Conservation (phyloP, 2,797 vertebrate species). For the Pseudocheirus occidentalis region DNA sequence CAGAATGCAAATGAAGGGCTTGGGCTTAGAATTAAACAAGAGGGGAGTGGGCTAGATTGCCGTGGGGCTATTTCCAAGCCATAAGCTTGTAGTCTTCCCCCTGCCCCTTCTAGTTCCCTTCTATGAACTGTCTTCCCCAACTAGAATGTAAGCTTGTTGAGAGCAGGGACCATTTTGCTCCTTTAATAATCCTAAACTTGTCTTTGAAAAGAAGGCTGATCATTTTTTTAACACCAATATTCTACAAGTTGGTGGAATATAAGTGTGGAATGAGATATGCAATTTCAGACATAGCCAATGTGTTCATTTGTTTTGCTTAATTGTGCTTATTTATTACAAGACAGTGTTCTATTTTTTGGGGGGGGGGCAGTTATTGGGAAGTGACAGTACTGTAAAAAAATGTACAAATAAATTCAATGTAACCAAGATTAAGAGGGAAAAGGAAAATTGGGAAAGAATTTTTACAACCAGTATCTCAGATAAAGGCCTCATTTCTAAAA, state of each 20-base stretch:
- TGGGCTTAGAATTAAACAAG: not conserved
- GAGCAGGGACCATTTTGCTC: no score
- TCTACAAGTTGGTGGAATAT: not conserved
- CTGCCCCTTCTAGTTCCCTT: no score
- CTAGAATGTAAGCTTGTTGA: no score
- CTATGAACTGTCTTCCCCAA: no score
- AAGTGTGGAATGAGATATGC: not conserved
- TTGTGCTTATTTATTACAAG: not conserved
- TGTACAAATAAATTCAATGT: no score
- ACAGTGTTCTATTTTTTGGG: not conserved
- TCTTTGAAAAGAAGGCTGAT: not conserved
- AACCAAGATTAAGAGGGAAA: no score
- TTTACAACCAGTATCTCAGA: no score
- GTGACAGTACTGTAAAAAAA: not conserved
- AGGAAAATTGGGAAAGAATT: no score
- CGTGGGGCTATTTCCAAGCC: no score
- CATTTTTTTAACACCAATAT: not conserved
- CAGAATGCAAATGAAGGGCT: not conserved
- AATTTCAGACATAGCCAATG: not conserved
- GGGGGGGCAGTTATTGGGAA: not conserved
- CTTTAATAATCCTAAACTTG: not conserved
- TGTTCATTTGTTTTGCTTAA: not conserved
- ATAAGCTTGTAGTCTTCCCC: no score
- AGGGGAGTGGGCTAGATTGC: not conserved
- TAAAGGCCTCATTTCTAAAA: no score